A percentile compares a stretch with the other conserved stretches of the same genome.
Conservation (phyloP, 2,888 invertebrate genomes). For the Phasia obesa region DNA sequence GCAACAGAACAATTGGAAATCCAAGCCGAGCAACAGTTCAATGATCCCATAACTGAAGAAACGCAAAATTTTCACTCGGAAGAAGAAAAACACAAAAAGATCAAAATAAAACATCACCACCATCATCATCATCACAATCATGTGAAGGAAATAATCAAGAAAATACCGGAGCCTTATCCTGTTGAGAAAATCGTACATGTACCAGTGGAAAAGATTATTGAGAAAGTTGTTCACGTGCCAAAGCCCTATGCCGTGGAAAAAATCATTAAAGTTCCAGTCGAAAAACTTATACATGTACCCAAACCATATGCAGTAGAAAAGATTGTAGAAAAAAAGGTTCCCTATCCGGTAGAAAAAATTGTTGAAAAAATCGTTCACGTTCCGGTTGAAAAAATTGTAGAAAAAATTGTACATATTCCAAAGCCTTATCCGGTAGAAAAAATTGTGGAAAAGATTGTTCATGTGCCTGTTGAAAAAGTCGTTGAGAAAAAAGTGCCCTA, state of each 20-base stretch:
- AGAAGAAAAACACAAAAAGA: conserved; percentile 73
- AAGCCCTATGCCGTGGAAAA: conserved; percentile 83
- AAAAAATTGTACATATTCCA: conserved; percentile 83
- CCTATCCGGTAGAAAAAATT: conserved; percentile 81
- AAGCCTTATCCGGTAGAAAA: conserved; percentile 78
- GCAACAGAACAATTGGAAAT: conserved; percentile 74
- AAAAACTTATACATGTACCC: conserved; percentile 82
- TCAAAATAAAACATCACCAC: conserved; percentile 85
- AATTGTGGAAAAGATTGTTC: conserved; percentile 81
- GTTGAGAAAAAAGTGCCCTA: conserved; percentile 73
- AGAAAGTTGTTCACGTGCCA: conserved; percentile 83
- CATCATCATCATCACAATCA: conserved; percentile 87
- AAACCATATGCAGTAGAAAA: conserved; percentile 83
- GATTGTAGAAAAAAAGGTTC: conserved; percentile 78
- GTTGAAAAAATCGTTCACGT: conserved; percentile 83
- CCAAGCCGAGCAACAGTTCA: conserved; percentile 68
- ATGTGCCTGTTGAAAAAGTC: conserved; percentile 78
- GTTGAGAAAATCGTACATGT: conserved; percentile 83
- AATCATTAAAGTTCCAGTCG: conserved; percentile 77
- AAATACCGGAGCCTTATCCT: conserved; percentile 83
- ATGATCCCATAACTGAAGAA: conserved; percentile 67
- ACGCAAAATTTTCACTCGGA: conserved; percentile 64
- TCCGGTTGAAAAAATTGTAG: conserved; percentile 79
- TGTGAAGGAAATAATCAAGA: conserved; percentile 85
- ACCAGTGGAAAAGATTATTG: conserved; percentile 83